These are phyloP conservation scores for Globicephala melas DNA, from an alignment of 2,113 vertebrate species.

Conservation along the genomic window DNA sequence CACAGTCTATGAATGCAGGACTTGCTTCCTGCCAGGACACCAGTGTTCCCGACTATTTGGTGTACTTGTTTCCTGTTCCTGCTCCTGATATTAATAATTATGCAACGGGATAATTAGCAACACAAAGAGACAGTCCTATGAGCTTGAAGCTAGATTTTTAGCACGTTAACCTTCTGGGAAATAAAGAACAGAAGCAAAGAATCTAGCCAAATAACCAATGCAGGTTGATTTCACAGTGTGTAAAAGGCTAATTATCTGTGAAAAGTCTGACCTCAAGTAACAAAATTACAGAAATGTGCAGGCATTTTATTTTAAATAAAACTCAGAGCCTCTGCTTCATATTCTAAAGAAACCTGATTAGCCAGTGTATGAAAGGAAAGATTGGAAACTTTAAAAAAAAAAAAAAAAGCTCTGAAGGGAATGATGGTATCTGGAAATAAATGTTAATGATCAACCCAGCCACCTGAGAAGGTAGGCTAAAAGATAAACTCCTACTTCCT, in stretches of 20 bases:
- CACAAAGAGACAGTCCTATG: conserved; percentile 87
- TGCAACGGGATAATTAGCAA: conserved; percentile 93
- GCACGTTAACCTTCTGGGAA: conserved; percentile 90
- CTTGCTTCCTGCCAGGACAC: conserved; percentile 88
- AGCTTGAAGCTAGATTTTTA: conserved; percentile 89
- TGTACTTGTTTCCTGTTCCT: conserved; percentile 91
- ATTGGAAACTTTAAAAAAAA: conserved; percentile 73
- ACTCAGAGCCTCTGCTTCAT: conserved; percentile 79
- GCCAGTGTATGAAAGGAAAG: conserved; percentile 64
- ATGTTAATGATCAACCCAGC: conserved; percentile 62
- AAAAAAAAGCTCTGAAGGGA: conserved; percentile 1
- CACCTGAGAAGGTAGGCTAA: conserved; percentile 71
- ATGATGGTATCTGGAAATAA: conserved; percentile 51
- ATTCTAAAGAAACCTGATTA: conserved; percentile 76
- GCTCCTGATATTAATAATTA: conserved; percentile 93
- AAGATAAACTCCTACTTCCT: conserved; percentile 47
- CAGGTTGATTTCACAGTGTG: conserved; percentile 91
- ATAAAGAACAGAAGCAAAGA: conserved; percentile 88
- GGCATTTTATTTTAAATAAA: conserved; percentile 88
- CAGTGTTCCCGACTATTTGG: conserved; percentile 86
- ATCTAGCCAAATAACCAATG: conserved; percentile 89
- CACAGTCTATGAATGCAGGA: conserved; percentile 92
- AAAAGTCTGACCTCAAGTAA: conserved; percentile 88
- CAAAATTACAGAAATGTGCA: conserved; percentile 86
- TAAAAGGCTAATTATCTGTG: conserved; percentile 91